A percentile compares a stretch with the other conserved stretches of the same genome.
Evolutionary conservation across 2,888 invertebrate species (phyloP).

Genomic region (Tanypteryx hageni): DNA sequence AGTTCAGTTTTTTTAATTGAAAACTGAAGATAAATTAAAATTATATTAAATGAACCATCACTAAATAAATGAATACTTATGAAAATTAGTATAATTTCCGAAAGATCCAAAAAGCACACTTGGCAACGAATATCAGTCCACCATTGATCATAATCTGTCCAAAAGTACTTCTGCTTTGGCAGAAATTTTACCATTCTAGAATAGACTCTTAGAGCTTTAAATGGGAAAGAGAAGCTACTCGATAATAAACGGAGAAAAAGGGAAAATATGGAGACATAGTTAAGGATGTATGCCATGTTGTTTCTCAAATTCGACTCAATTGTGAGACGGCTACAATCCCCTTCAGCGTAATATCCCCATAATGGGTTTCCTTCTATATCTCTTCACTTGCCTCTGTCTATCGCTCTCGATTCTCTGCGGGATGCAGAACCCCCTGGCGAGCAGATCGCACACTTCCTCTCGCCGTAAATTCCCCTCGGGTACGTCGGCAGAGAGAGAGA

Average conservation of each 20-base stretch:
- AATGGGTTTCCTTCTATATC: slow-evolving; percentile 55
- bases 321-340: slow-evolving; percentile 5
- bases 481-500: neutral
- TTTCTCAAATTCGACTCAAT: slow-evolving; percentile 33
- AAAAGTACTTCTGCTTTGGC: too few relatives aligned
- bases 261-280: neutral
- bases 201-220: neutral
- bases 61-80: too few relatives aligned
- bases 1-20: too few relatives aligned
- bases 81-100: too few relatives aligned
- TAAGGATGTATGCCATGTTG: slow-evolving; percentile 5
- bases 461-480: slow-evolving; percentile 38
- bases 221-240: neutral
- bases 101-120: too few relatives aligned
- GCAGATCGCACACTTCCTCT: slow-evolving; percentile 53
- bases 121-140: too few relatives aligned
- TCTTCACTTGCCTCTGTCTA: neutral
- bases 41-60: too few relatives aligned
- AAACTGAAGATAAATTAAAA: too few relatives aligned
- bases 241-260: neutral
- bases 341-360: neutral
- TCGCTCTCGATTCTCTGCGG: neutral
- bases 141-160: too few relatives aligned
- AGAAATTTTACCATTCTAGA: too few relatives aligned
- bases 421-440: slow-evolving; percentile 24